Conservation (phyloP, 2,113 vertebrate genomes). For the Dicrurus megarhynchus region DNA sequence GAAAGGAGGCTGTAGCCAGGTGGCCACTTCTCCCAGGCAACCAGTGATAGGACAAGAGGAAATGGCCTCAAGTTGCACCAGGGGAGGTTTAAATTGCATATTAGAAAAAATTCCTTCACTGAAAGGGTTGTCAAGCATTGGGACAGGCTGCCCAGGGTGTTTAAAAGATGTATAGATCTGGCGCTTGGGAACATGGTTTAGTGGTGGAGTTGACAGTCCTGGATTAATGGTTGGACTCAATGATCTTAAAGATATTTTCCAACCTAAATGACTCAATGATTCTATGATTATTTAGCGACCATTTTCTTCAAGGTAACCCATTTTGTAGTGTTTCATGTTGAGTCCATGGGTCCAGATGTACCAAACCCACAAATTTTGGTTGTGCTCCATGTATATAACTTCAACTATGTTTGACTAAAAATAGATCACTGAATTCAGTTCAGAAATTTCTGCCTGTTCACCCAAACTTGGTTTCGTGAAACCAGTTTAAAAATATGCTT, state of each 20-base stretch:
- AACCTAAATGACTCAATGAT: not conserved
- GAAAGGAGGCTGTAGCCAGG: not conserved
- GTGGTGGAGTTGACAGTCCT: not conserved
- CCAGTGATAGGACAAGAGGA: not conserved
- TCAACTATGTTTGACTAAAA: not conserved
- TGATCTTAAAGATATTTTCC: not conserved
- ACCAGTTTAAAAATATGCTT: not conserved
- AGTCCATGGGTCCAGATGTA: not conserved
- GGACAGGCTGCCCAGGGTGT: not conserved
- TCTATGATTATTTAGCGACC: not conserved
- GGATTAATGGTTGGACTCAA: not conserved
- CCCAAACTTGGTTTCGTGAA: not conserved
- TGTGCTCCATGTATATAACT: not conserved
- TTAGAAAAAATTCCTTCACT: not conserved
- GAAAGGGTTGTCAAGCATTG: not conserved
- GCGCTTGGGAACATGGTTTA: not conserved
- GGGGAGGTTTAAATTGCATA: not conserved
- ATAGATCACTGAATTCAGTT: not conserved
- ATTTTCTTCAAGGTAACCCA: not conserved
- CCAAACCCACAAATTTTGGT: not conserved
- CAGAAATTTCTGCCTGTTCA: not conserved
- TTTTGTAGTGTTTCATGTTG: not conserved
- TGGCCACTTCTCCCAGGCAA: not conserved
- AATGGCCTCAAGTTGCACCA: not conserved
- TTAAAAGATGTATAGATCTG: rapidly evolving